Conservation (phyloP, 2,797 vertebrate species). For the Clarias fuscus region DNA sequence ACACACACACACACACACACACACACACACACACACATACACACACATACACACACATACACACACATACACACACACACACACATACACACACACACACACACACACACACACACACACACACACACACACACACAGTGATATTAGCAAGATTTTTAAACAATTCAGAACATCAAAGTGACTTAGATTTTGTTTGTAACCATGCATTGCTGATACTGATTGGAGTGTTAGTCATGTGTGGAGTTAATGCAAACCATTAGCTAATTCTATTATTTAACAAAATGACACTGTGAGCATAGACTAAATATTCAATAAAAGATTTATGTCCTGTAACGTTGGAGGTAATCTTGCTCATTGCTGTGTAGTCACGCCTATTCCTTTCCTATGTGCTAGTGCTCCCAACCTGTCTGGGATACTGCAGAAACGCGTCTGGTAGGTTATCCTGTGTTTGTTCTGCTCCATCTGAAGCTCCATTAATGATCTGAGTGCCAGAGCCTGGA, state of each 20-base stretch:
- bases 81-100: constrained; percentile 29
- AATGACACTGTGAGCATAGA: background rate
- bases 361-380: constrained; percentile 3
- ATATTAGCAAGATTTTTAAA: background rate
- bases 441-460: constrained; percentile 73
- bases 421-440: constrained; percentile 76
- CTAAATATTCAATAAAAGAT: background rate
- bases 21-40: constrained; percentile 19
- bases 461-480: constrained; percentile 82
- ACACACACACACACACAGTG: background rate
- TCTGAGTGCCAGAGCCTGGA: constrained; percentile 66
- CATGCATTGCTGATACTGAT: background rate
- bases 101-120: constrained; percentile 22
- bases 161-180: background rate
- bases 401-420: constrained; percentile 94
- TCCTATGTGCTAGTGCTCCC: constrained; percentile 5
- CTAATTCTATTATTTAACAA: background rate
- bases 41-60: constrained; percentile 32
- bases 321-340: background rate
- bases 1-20: constrained; percentile 16
- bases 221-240: background rate
- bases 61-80: constrained; percentile 12
- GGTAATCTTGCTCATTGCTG: background rate
- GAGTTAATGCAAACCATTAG: background rate
- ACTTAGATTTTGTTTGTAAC: background rate